These are phyloP conservation scores for Dendrolimus houi DNA, from an alignment of 2,888 invertebrate genomes.

Conservation along the genomic window DNA sequence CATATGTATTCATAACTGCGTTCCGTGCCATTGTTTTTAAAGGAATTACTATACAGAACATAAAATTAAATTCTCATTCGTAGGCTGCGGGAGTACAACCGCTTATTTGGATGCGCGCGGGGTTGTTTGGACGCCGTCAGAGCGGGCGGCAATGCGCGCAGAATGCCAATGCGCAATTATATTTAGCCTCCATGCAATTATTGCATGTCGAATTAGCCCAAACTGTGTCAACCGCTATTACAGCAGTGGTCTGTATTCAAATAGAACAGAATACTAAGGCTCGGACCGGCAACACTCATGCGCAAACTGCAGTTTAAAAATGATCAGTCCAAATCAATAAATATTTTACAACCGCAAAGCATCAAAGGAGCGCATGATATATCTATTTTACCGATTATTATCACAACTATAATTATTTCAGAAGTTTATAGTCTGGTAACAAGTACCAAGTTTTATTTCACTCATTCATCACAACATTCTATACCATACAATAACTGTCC, in stretches of 20 bases:
- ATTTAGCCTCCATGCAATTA: conserved; percentile 56
- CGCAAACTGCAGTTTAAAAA: neutral
- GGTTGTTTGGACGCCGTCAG: conserved; percentile 37
- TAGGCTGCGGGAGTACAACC: conserved; percentile 44
- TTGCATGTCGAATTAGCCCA: conserved; percentile 44
- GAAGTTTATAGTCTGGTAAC: no score
- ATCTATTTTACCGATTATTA: no score
- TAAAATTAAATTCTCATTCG: conserved; percentile 57
- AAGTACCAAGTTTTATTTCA: no score
- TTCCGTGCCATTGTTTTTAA: conserved; percentile 39
- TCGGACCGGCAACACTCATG: no score
- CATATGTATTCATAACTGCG: conserved; percentile 27
- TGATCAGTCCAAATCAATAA: neutral
- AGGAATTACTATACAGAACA: conserved; percentile 44
- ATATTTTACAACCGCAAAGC: conserved; percentile 1
- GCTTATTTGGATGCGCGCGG: conserved; percentile 61
- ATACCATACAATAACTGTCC: no score
- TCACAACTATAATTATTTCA: no score
- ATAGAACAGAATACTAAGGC: no score
- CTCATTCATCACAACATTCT: no score
- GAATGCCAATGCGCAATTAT: conserved; percentile 63
- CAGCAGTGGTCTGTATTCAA: conserved; percentile 4
- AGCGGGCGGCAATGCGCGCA: conserved; percentile 31
- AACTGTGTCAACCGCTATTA: conserved; percentile 44
- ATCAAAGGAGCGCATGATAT: conserved; percentile 7